Evolutionary conservation across 2,113 vertebrate genomes (phyloP).

Genomic region (Sakesphorus luctuosus): DNA sequence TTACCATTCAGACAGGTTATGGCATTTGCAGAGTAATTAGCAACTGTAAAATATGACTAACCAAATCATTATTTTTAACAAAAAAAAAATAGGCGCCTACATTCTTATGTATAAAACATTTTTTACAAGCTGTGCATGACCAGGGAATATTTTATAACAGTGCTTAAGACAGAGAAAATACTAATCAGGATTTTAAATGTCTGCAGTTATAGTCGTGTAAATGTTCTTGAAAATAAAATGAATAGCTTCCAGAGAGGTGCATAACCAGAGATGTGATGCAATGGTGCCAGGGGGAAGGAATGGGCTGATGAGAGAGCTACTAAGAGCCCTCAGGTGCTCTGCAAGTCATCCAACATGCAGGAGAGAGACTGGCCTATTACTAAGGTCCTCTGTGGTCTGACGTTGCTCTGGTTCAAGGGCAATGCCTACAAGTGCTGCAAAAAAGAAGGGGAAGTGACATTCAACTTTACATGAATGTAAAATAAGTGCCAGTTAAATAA

Average conservation of each 20-base stretch:
- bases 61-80: slow-evolving; percentile 59
- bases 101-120: slow-evolving; percentile 60
- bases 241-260: slow-evolving; percentile 25
- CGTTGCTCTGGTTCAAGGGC: not conserved
- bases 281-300: not conserved
- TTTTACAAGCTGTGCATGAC: slow-evolving; percentile 67
- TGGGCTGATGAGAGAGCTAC: not conserved
- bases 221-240: slow-evolving; percentile 23
- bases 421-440: not conserved
- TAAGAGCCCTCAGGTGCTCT: not conserved
- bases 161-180: slow-evolving; percentile 64
- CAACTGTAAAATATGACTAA: slow-evolving; percentile 50
- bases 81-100: slow-evolving; percentile 62
- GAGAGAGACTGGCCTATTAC: not conserved
- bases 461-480: not conserved
- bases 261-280: not conserved
- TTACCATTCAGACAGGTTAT: slow-evolving; percentile 53
- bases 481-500: not conserved
- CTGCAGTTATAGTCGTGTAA: slow-evolving; percentile 59
- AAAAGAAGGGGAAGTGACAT: not conserved
- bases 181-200: slow-evolving; percentile 71
- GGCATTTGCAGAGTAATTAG: slow-evolving; percentile 58
- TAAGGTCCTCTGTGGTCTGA: not conserved
- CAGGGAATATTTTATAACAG: slow-evolving; percentile 64
- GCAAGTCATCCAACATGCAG: not conserved